Base-by-base conservation (phyloP, 1,140 invertebrate species). In the Anastrepha ludens region DNA sequence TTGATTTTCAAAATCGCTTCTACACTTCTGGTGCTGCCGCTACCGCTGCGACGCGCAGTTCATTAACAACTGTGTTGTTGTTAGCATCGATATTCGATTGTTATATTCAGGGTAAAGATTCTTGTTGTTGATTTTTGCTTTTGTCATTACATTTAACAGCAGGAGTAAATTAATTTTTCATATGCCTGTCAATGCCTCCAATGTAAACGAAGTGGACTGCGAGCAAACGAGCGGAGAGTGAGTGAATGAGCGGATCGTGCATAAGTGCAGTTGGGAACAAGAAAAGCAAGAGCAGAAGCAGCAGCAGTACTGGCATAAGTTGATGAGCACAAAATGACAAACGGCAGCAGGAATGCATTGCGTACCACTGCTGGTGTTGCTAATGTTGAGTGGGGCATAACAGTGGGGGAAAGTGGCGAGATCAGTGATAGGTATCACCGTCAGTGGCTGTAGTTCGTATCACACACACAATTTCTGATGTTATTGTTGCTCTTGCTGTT, bases 151-250 rank as follows among this genome's bases (percentile, higher is more conserved):
- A 17, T 55, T 81, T 15, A 62, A 17, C 13, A 15, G 17, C 74
- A 50, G 74, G 20, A 81, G 74, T 81, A 81, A 81, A 81, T 81
- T 55, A 81, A 81, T 81, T 55, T 81, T 81, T 81, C 74, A 81
- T 81, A 58, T 81, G 74, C 70, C 15, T 78, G 70, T 78, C 70
- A 78, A 50, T 78, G 70, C 44, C 8, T 55, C n/a, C 15, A 55
- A 29, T 55, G 47, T 17, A 20, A 81, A 50, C 20, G 47, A 58
- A 81, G 74, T 13, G 44, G 20, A 81, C 50, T 81, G 47, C 7
- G 50, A 29, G 17, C 64, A 67, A 13, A 50, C 3, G 60, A 62
- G 60, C 15, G 9, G n/a, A 15, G 60, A 62, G 4, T n/a, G n/a
- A 55, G 1, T 55, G 60, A 62, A n/a, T n/a, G n/a, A 13, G 74